Evolutionary conservation across 1,140 invertebrate genomes (phyloP).

Genomic region (Teleopsis dalmanni): DNA sequence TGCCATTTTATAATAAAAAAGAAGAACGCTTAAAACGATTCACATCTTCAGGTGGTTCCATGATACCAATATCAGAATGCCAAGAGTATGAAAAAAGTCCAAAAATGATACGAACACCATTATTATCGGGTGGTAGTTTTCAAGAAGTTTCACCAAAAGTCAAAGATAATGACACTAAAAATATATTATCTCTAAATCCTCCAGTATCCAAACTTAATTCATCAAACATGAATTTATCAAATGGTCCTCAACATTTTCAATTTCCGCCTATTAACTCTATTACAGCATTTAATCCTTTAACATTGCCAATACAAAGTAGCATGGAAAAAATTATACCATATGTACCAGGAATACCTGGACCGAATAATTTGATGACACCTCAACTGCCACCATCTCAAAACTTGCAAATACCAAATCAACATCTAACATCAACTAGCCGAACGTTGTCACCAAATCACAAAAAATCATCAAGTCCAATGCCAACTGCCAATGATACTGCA

Average conservation of each 20-base stretch:
- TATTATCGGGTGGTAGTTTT: conserved; percentile 39
- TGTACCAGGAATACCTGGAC: conserved; percentile 79
- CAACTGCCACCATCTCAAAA: conserved; percentile 37
- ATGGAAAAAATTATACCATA: conserved; percentile 69
- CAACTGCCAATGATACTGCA: not conserved
- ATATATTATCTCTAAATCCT: not conserved
- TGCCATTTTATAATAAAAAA: conserved; percentile 24
- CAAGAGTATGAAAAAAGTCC: conserved; percentile 36
- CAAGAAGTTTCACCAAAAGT: conserved; percentile 33
- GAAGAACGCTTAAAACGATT: conserved; percentile 34
- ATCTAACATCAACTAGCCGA: conserved; percentile 11
- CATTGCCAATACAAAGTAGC: conserved; percentile 56
- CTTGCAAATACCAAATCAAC: conserved; percentile 19
- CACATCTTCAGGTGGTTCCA: conserved; percentile 36
- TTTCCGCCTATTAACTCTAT: conserved; percentile 56
- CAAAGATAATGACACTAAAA: conserved; percentile 12
- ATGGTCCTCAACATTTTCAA: conserved; percentile 49
- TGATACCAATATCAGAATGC: conserved; percentile 39
- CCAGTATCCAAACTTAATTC: too few species aligned
- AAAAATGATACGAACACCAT: conserved; percentile 36
- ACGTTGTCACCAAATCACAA: conserved; percentile 28
- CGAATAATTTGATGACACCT: conserved; percentile 53
- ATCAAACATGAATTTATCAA: too few species aligned
- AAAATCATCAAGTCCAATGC: conserved; percentile 17
- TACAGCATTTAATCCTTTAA: conserved; percentile 65